These are phyloP conservation scores for Alitta virens DNA, from an alignment of 2,888 invertebrate species.

Conservation along the genomic window DNA sequence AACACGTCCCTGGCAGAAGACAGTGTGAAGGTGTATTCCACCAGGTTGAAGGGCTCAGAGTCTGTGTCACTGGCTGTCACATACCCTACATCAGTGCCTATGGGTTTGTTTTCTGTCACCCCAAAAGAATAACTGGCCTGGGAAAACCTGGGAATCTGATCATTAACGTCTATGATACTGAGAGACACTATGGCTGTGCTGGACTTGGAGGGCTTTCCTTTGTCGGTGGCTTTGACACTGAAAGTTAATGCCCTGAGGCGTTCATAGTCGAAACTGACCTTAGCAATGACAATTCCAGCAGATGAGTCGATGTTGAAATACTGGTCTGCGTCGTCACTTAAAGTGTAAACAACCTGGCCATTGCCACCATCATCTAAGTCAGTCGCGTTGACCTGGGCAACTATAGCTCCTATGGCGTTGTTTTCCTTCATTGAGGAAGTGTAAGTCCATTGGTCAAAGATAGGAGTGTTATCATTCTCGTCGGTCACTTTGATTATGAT, in stretches of 20 bases:
- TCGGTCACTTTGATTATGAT: slow-evolving; percentile 66
- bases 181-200: slow-evolving; percentile 74
- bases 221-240: slow-evolving; percentile 82
- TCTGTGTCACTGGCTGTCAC: slow-evolving; percentile 13
- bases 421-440: slow-evolving; percentile 35
- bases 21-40: slow-evolving; percentile 4
- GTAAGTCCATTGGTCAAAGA: slow-evolving; percentile 63
- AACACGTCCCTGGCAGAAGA: slow-evolving; percentile 66
- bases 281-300: slow-evolving; percentile 4
- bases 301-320: slow-evolving; percentile 3
- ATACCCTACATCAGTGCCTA: slow-evolving; percentile 8
- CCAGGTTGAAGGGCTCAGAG: slow-evolving; percentile 1
- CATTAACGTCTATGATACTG: slow-evolving; percentile 17
- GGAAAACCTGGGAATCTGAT: slow-evolving; percentile 19
- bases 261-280: slow-evolving; percentile 10
- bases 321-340: slow-evolving; percentile 2
- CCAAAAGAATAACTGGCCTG: slow-evolving; percentile 11
- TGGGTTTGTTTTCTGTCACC: slow-evolving; percentile 21
- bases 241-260: slow-evolving; percentile 1
- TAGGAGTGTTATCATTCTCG: slow-evolving; percentile 89
- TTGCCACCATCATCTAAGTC: slow-evolving; percentile 85
- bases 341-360: slow-evolving; percentile 7
- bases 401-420: slow-evolving; percentile 56
- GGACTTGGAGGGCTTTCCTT: slow-evolving; percentile 77
- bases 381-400: slow-evolving; percentile 80